Base-by-base conservation (phyloP, 2,888 invertebrate genomes). In the Pandemis corylana region DNA sequence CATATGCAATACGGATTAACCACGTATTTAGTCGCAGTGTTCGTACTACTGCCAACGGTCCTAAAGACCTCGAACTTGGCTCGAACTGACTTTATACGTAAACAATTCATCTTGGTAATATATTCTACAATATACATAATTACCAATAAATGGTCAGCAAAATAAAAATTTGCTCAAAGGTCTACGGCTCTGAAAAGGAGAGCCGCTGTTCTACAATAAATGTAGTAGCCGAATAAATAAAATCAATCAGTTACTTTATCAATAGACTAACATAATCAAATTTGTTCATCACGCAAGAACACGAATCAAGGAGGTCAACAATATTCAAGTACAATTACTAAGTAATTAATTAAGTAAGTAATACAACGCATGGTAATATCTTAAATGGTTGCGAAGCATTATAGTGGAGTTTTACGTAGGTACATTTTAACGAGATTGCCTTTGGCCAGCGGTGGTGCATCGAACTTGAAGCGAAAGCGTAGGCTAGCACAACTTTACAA, bases 341-440 rank as follows among this genome's bases (percentile, higher is more conserved):
- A 5, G 5, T 41, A 6, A 44, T 12, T 56, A 68, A 36, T 36
- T 13, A 63, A 41, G n/a, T 36, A 68, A 49, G 64, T 5, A 42
- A 46, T 3, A 13, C 15, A 9, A 61, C 42, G 44, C 36, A 65
- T 20, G 10, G 44, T 59, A 44, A 15, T 90, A 89, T 88, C 86
- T 88, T 87, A 90, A 88, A 89, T 88, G 86, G 84, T 83, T 82
- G 82, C 82, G 83, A 84, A 84, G 85, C 83, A 85, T 90, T 89
- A 12, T 46, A 46, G 12, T 12, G 12, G 12, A 46, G 12, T 85
- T 86, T 84, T 84, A 36, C 28, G 28, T 36, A 36, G 85, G 89
- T 88, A 89, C 87, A 90, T 92, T 92, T 93, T 94, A 93, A 93
- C 91, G 90, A 93, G 91, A 93, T 94, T 92, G 92, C 88, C 85